Percentiles rank a stretch among this genome's conserved stretches.
Conservation (phyloP, 1,140 invertebrate species). For the Apis mellifera region Amel_HAv3.1 CM009932.2:5192001-5192500, state of each 20-base stretch:
- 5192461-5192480: too few species aligned
- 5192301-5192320: too few species aligned
- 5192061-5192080: slow-evolving; percentile 66
- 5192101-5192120: slow-evolving; percentile 70
- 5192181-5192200: slow-evolving; percentile 21
- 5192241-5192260: background rate
- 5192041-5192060: slow-evolving; percentile 52
- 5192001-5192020: slow-evolving; percentile 54
- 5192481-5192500: too few species aligned
- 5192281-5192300: too few species aligned
- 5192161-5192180: slow-evolving; percentile 51
- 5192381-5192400: too few species aligned
- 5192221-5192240: background rate
- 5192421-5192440: too few species aligned
- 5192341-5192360: too few species aligned
- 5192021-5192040: slow-evolving; percentile 29
- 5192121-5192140: slow-evolving; percentile 66
- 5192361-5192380: too few species aligned
- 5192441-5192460: too few species aligned
- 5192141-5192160: slow-evolving; percentile 61
- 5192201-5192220: slow-evolving; percentile 10
- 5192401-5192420: too few species aligned
- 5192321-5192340: too few species aligned
- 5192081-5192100: slow-evolving; percentile 65
- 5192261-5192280: background rate